Percentiles rank a stretch among this genome's conserved stretches.
These are phyloP conservation scores for Caenorhabditis latens DNA, from an alignment of 1,140 invertebrate species.

Conservation along the genomic window DNA sequence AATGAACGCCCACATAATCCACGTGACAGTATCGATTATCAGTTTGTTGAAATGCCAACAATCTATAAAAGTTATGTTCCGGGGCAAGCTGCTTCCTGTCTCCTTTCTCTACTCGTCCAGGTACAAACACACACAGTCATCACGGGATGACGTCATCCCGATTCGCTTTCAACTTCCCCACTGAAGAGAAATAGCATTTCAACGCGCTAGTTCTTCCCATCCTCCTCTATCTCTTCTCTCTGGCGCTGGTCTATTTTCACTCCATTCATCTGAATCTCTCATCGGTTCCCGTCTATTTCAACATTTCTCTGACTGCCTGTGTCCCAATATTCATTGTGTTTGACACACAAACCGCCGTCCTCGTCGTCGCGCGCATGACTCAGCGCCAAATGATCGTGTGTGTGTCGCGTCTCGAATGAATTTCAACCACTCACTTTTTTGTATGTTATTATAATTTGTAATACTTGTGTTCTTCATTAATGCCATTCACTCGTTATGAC, in stretches of 20 bases:
- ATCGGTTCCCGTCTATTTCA: not conserved
- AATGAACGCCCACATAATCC: not conserved
- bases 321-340: not conserved
- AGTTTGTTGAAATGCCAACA: slow-evolving; percentile 34
- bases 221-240: slow-evolving; percentile 21
- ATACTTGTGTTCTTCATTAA: not conserved
- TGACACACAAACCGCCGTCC: slow-evolving; percentile 41
- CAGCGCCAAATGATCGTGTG: slow-evolving; percentile 54
- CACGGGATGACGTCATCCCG: slow-evolving; percentile 50
- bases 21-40: slow-evolving; percentile 47
- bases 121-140: slow-evolving; percentile 42
- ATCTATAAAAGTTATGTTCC: slow-evolving; percentile 54
- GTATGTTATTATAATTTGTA: slow-evolving; percentile 41
- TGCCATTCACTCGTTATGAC: not conserved
- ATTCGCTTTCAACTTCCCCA: slow-evolving; percentile 21
- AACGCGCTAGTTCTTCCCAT: not conserved
- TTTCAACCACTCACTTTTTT: slow-evolving; percentile 52
- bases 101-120: slow-evolving; percentile 34
- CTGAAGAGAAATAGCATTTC: not conserved
- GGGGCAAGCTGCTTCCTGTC: slow-evolving; percentile 43
- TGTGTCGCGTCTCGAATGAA: slow-evolving; percentile 54
- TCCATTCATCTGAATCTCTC: slow-evolving; percentile 7
- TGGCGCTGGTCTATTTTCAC: slow-evolving; percentile 31
- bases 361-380: slow-evolving; percentile 50
- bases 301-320: slow-evolving; percentile 2